These are phyloP conservation scores for Saimiri boliviensis DNA, from an alignment of 2,113 vertebrate species.

Conservation along the genomic window DNA sequence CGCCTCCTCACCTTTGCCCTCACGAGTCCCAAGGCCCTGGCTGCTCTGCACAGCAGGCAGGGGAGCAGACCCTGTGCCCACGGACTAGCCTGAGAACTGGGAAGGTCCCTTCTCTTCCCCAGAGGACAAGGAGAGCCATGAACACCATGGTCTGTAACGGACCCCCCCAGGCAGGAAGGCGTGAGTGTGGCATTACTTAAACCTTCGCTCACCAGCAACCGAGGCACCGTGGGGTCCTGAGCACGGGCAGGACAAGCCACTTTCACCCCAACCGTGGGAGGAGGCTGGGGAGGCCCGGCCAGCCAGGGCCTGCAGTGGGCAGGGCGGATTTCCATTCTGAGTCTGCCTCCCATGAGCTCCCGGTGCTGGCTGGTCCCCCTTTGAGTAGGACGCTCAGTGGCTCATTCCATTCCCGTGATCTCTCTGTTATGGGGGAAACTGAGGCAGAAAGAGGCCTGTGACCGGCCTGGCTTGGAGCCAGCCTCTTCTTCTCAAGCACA, in stretches of 20 bases:
- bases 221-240: too few relatives aligned
- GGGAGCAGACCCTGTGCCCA: not conserved
- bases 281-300: not conserved
- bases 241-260: not conserved
- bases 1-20: not conserved
- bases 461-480: too few relatives aligned
- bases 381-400: not conserved
- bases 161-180: not conserved
- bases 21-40: not conserved
- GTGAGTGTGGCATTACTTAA: not conserved
- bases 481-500: not conserved
- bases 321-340: not conserved
- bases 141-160: not conserved
- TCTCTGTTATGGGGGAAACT: not conserved
- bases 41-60: too few relatives aligned
- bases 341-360: not conserved
- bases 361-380: not conserved
- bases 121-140: not conserved
- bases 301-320: fast-evolving
- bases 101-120: not conserved
- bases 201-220: not conserved
- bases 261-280: fast-evolving
- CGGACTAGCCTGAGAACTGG: not conserved
- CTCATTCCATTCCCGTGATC: not conserved
- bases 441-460: not conserved